A percentile compares a stretch with the other conserved stretches of the same genome.
Evolutionary conservation across 2,113 vertebrate species (phyloP).

Genomic region (Opisthocomus hoazin): DNA sequence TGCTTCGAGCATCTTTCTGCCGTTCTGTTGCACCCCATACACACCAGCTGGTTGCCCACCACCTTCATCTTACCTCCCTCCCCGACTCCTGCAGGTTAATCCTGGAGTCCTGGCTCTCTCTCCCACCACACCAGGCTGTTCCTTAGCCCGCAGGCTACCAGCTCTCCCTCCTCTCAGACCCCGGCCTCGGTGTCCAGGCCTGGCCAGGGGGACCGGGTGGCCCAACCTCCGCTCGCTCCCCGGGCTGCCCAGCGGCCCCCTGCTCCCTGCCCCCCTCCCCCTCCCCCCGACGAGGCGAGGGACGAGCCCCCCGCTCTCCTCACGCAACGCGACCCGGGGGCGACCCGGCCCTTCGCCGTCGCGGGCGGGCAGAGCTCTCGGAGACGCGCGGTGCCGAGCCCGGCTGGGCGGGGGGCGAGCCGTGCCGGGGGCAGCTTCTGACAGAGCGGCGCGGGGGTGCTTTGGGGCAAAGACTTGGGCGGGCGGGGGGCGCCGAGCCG

Average conservation of each 20-base stretch:
- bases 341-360: no score
- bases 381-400: no score
- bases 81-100: neutral
- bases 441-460: no score
- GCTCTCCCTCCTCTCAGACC: neutral
- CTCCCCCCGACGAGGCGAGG: accelerated
- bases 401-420: neutral
- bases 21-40: neutral
- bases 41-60: neutral
- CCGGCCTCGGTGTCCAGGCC: neutral
- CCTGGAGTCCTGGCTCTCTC: neutral
- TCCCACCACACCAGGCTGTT: neutral
- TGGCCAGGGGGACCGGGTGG: no score
- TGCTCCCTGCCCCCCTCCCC: no score
- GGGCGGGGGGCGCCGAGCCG: no score
- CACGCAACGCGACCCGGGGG: no score
- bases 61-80: accelerated
- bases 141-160: neutral
- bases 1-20: neutral
- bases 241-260: accelerated
- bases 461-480: neutral
- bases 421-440: neutral
- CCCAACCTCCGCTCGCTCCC: neutral
- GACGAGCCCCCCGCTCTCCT: neutral
- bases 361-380: no score